Conservation (phyloP, 1,140 invertebrate genomes). For the Arion vulgaris region DNA sequence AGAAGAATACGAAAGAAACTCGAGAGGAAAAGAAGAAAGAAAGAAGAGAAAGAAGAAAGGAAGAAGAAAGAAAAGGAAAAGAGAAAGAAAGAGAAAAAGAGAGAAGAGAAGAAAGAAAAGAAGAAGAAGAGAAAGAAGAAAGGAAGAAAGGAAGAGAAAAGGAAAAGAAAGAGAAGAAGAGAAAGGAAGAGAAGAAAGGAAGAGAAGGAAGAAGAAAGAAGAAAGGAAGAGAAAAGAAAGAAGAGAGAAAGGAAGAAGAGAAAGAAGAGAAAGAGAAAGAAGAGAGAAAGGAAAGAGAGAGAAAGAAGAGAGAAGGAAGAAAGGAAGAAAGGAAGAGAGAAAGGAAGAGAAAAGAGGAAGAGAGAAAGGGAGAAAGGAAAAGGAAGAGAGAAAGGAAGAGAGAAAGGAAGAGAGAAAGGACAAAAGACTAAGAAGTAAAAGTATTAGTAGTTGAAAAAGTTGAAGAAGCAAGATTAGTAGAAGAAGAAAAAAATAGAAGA, state of each 20-base stretch:
- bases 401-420: not conserved
- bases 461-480: not conserved
- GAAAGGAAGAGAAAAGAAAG: not conserved
- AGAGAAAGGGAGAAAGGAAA: not conserved
- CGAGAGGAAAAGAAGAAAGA: not conserved
- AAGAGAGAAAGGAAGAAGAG: not conserved
- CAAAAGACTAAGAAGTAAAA: not conserved
- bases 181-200: not conserved
- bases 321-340: not conserved
- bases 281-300: not conserved
- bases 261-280: not conserved
- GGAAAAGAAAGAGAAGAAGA: not conserved
- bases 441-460: not conserved
- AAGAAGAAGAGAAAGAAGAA: not conserved
- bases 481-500: not conserved
- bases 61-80: not conserved
- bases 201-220: not conserved
- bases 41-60: not conserved
- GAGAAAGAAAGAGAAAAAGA: not conserved
- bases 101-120: not conserved
- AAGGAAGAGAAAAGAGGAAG: not conserved
- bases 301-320: not conserved
- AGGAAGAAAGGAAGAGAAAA: not conserved
- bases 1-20: not conserved
- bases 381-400: not conserved